These are phyloP conservation scores for Myrmophylax atrothorax DNA, from an alignment of 2,113 vertebrate species.

Conservation along the genomic window DNA sequence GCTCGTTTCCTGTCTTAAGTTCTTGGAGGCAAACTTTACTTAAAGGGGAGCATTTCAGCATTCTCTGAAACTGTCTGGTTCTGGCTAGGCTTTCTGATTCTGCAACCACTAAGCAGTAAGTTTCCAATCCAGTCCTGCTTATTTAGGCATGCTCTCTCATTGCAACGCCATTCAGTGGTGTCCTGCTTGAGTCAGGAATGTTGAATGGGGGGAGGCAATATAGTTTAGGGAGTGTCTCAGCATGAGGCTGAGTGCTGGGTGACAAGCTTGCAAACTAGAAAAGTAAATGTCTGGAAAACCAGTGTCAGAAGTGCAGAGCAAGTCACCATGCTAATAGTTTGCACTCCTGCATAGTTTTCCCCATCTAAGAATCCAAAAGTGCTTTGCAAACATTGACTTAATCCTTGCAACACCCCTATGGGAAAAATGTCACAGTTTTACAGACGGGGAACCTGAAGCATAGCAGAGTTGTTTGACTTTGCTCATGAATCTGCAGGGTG, in stretches of 20 bases:
- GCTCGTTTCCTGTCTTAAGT: conserved; percentile 55
- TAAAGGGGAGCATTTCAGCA: conserved; percentile 40
- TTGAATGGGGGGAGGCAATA: conserved; percentile 36
- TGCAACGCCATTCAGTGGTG: conserved; percentile 20
- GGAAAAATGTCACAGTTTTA: conserved; percentile 16
- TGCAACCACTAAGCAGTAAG: conserved; percentile 52
- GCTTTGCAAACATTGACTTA: conserved; percentile 55
- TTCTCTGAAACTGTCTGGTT: conserved; percentile 50
- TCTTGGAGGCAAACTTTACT: conserved; percentile 43
- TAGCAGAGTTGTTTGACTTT: not conserved
- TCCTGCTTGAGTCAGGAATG: conserved; percentile 60
- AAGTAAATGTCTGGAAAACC: conserved; percentile 44
- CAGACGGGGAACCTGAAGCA: not conserved
- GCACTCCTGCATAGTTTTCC: not conserved
- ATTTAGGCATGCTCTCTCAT: conserved; percentile 57
- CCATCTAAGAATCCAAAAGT: conserved; percentile 22
- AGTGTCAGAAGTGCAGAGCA: not conserved
- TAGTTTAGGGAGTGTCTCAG: conserved; percentile 55
- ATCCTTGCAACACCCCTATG: not conserved
- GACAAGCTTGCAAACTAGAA: not conserved
- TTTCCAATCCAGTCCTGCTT: conserved; percentile 60
- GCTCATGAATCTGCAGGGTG: not conserved
- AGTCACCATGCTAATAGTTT: conserved; percentile 1
- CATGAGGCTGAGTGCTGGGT: conserved; percentile 31
- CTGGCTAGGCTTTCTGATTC: conserved; percentile 59